Base-by-base conservation (phyloP, 2,797 vertebrate genomes). In the Heteromormyrus szaboi region DNA sequence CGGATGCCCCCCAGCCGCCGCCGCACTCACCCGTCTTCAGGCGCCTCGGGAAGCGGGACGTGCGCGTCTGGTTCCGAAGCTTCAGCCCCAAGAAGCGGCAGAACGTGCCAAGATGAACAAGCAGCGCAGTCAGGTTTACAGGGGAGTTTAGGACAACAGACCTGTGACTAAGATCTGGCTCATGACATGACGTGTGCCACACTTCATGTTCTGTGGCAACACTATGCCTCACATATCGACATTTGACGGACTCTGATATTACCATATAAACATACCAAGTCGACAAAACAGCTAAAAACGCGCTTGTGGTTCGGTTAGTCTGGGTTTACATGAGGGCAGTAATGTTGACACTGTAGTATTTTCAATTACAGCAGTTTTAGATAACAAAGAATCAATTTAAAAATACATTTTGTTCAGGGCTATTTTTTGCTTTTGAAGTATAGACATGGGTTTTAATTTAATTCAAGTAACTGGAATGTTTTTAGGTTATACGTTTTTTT, bases 91-190 rank as follows among this genome's bases (percentile, higher is more conserved):
- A 72, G 9, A 50, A 53, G 8, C 46, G 17, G 46, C 3, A 22
- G 44, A 33, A 5, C 46, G 44, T 51, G 87, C 48, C 87, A 29
- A 72, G 44, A 76, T 37, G 87, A 76, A 51, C 22, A 50, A 76
- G 25, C 65, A 37, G 65, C 12, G 44, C 19, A 65, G 65, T 68
- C 65, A 68, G 22, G 33, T 44, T 44, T 79, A 79, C 72, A 44
- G 72, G 17, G 25, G 72, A 44, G 59, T 44, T 44, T 19, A 46
- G 29, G 65, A 76, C 17, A 44, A 72, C 8, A 76, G 87, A 65
- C 46, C 62, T 88, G 46, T 88, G 87, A 88, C 87, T 88, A 48
- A 88, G 87, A 76, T 41, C 87, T 51, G 87, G 22, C 65, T 88
- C 65, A 76, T 33, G 46, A 87, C 17, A 62, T 59, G 56, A 85